These are phyloP conservation scores for Gambusia affinis DNA, from an alignment of 2,113 vertebrate species.

Conservation along the genomic window DNA sequence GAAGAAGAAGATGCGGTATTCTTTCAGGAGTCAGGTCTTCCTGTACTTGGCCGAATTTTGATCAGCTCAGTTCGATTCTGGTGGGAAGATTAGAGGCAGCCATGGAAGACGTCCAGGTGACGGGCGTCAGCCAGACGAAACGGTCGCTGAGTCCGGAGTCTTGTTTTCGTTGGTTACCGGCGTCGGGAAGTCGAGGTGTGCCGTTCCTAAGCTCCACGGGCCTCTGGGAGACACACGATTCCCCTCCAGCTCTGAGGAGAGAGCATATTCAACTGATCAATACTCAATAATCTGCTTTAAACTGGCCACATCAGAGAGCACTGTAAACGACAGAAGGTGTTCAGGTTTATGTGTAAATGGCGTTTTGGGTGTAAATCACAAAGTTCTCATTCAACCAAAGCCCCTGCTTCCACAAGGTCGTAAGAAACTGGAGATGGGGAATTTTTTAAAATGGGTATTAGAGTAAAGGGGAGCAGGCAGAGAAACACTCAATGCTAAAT, in stretches of 20 bases:
- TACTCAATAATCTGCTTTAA: constrained; percentile 9
- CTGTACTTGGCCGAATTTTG: constrained; percentile 86
- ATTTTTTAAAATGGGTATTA: too few species aligned
- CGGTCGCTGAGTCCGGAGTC: constrained; percentile 33
- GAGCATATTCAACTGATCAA: constrained; percentile 50
- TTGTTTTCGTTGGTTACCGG: constrained; percentile 84
- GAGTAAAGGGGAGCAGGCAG: too few species aligned
- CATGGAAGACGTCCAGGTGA: constrained; percentile 87
- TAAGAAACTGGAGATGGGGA: too few species aligned
- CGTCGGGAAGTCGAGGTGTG: constrained; percentile 88
- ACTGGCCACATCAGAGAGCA: background rate
- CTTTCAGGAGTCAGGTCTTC: constrained; percentile 81
- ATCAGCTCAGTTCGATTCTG: constrained; percentile 86
- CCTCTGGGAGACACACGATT: constrained; percentile 91
- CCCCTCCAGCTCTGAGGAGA: constrained; percentile 87
- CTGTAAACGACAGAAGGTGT: background rate
- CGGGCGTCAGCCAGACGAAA: constrained; percentile 82
- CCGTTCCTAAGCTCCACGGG: constrained; percentile 88
- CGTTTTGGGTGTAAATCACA: background rate
- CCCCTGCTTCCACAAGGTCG: background rate
- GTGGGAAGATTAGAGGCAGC: constrained; percentile 83
- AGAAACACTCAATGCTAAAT: background rate
- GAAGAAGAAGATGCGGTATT: constrained; percentile 36
- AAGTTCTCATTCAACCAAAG: background rate
- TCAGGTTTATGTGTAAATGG: background rate